Percentiles rank a stretch among this genome's conserved stretches.
Evolutionary conservation across 2,113 vertebrate genomes (phyloP).

Genomic region (Onychorhynchus coronatus): DNA sequence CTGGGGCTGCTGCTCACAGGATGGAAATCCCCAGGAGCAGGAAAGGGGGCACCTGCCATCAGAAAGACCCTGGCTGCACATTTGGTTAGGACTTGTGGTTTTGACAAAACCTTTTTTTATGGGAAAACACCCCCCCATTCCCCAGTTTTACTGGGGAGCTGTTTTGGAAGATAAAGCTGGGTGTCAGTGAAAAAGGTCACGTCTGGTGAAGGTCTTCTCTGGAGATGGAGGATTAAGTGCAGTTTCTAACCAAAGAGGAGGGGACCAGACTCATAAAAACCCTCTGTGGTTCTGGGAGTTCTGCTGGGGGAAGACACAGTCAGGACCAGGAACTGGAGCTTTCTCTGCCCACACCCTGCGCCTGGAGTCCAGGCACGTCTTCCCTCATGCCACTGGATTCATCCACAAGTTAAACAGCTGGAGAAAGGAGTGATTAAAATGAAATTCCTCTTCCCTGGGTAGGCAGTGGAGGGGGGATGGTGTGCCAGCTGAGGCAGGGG

Average conservation of each 20-base stretch:
- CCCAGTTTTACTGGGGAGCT: neutral
- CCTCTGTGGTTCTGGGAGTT: neutral
- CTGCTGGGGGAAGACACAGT: neutral
- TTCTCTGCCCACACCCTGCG: neutral
- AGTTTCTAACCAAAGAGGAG: neutral
- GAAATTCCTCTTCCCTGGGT: neutral
- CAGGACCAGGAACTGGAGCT: neutral
- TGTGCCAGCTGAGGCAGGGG: neutral
- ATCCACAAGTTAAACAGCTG: neutral
- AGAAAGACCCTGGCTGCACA: rapidly evolving
- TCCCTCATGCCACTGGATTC: rapidly evolving
- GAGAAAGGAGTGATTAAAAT: neutral
- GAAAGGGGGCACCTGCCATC: neutral
- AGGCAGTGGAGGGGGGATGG: neutral
- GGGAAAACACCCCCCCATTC: neutral
- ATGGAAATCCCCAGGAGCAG: neutral
- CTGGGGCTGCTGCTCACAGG: neutral
- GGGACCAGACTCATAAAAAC: neutral
- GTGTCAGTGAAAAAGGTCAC: neutral
- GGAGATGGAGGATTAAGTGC: neutral
- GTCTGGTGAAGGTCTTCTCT: neutral
- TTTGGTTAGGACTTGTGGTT: neutral
- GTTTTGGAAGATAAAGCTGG: neutral
- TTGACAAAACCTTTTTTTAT: neutral
- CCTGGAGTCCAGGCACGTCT: neutral